Evolutionary conservation across 2,888 invertebrate species (phyloP).

Genomic region (Rapana venosa): DNA sequence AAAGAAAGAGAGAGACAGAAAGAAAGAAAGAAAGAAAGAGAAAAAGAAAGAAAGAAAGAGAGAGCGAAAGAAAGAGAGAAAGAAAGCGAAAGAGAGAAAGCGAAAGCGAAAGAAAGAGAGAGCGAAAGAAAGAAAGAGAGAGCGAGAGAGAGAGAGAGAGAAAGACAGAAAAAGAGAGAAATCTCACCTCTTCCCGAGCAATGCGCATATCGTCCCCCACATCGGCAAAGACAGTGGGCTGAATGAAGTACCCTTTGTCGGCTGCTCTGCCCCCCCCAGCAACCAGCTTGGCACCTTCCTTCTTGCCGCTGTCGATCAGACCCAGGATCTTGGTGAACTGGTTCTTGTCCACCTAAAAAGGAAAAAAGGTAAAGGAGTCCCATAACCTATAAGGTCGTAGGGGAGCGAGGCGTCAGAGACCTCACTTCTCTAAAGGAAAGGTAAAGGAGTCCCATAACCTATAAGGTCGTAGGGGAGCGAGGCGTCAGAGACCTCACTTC

Average conservation of each 20-base stretch:
- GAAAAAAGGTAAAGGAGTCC: not conserved
- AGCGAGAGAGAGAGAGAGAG: not conserved
- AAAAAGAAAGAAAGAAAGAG: not conserved
- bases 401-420: too few species aligned
- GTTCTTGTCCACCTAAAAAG: slow-evolving; percentile 71
- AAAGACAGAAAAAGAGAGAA: not conserved
- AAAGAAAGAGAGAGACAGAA: not conserved
- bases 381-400: too few species aligned
- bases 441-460: too few species aligned
- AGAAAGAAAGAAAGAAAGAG: not conserved
- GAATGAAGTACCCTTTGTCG: slow-evolving; percentile 78
- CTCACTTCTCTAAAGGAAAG: too few species aligned
- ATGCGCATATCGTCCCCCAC: slow-evolving; percentile 80
- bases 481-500: too few species aligned
- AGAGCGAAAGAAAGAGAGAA: not conserved
- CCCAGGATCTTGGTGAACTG: slow-evolving; percentile 88
- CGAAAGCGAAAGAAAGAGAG: not conserved
- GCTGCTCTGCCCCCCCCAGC: slow-evolving; percentile 83
- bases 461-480: too few species aligned
- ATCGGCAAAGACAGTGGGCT: slow-evolving; percentile 80
- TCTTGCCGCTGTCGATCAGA: slow-evolving; percentile 87
- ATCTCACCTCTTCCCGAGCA: slow-evolving; percentile 79
- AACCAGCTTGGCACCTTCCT: slow-evolving; percentile 88
- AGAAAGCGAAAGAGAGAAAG: too few species aligned
- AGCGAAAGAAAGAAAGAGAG: not conserved